Evolutionary conservation across 2,797 vertebrate species (phyloP).

Genomic region (Nothura maculosa): DNA sequence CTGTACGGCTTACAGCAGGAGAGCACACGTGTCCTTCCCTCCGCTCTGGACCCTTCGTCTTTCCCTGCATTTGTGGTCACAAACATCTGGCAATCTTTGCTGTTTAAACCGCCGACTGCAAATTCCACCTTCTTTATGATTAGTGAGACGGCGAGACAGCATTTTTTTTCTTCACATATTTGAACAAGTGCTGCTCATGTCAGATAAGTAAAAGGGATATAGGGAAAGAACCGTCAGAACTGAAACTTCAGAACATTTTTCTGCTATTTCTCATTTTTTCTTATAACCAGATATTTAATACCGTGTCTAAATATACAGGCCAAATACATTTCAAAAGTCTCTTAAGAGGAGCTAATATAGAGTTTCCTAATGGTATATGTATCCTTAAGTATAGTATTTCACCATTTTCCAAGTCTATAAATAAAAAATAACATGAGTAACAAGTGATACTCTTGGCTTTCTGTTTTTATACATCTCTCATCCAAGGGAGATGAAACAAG

Average conservation of each 20-base stretch:
- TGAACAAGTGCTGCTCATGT: neutral
- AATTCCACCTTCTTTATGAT: neutral
- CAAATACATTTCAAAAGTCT: neutral
- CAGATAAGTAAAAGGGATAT: neutral
- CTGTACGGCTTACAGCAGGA: neutral
- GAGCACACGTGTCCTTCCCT: neutral
- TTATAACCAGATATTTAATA: neutral
- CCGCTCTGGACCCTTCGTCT: neutral
- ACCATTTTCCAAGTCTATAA: neutral
- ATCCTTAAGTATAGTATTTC: slow-evolving; percentile 16
- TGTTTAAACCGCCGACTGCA: neutral
- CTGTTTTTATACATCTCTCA: neutral
- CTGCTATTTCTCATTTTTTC: neutral
- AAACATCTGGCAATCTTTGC: neutral
- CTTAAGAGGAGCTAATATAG: neutral
- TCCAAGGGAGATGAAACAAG: neutral
- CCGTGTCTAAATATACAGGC: neutral
- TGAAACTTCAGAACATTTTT: neutral
- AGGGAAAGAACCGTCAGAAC: neutral
- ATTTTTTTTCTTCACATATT: neutral
- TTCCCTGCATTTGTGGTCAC: neutral
- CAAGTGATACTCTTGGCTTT: neutral
- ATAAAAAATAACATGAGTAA: neutral
- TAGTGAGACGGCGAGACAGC: neutral
- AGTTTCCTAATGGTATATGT: neutral